Base-by-base conservation (phyloP, 92 coral and sea anemone species). In the Paramuricea clavata region DNA sequence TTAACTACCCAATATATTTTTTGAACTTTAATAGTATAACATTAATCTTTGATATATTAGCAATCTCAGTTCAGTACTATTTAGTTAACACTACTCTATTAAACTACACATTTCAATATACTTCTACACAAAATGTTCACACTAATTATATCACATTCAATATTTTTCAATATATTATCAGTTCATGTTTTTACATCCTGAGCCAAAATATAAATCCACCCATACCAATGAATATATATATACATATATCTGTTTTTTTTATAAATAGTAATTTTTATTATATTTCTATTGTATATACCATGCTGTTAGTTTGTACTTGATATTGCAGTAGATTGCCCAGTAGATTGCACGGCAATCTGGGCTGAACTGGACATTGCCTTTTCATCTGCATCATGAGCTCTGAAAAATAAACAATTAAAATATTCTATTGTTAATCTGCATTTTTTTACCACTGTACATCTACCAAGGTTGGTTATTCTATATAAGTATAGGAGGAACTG, bases 371-470 rank as follows among this genome's bases (percentile, higher is more conserved):
- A 87, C 95, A 93, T 93, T 28, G 98, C 98, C 60, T 95, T 95
- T 83, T 94, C 97, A 78, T 95, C 98, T 0, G 98, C 98, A 93
- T 95, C 98, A 82, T 95, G 98, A 7, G 97, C 97, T 85, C 98
- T 95, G 85, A 5, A 78, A 78, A 30, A 50, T 47, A 17, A 43
- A 69, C 10, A 32, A 11, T 23, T 30, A 47, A 28, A 75, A 1
- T 21, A 49, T 52, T 60, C n/a, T n/a, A n/a, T 23, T 56, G 32
- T 39, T 10, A 39, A 10, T 39, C 10, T 4, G 4, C 44, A 39
- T 39, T 10, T 39, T n/a, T n/a, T n/a, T n/a, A n/a, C n/a, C n/a
- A n/a, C n/a, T n/a, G n/a, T n/a, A n/a, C n/a, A n/a, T n/a, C n/a
- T n/a, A n/a, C n/a, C n/a, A n/a, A n/a, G n/a, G n/a, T n/a, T n/a